phyloP scores from a whole-genome alignment of 2,113 vertebrate genomes.

The Catharus fuscescens region DNA sequence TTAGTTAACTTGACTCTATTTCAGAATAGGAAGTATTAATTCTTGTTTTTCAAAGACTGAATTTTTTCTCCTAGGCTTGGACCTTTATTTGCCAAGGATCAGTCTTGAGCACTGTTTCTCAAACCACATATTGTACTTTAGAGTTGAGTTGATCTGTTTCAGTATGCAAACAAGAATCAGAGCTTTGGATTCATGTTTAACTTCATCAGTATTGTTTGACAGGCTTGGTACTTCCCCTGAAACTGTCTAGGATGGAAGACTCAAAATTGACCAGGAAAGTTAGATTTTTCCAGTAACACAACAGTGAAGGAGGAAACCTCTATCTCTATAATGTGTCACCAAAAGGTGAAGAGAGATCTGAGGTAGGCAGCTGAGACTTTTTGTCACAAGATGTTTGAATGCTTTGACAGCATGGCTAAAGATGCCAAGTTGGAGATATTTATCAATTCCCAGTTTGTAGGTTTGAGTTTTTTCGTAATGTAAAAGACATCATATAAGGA shows the following conservation, averaged over 20 bases:
- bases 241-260: not conserved
- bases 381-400: not conserved
- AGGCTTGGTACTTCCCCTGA: not conserved
- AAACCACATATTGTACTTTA: not conserved
- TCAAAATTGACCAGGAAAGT: not conserved
- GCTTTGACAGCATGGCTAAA: not conserved
- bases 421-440: not conserved
- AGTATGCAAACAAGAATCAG: conserved; percentile 36
- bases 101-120: conserved; percentile 48
- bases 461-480: not conserved
- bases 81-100: conserved; percentile 23
- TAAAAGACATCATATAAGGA: not conserved
- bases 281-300: not conserved
- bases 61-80: conserved; percentile 15
- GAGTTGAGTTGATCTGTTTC: not conserved
- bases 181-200: not conserved
- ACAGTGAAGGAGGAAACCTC: not conserved
- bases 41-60: not conserved
- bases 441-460: not conserved
- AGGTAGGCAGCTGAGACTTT: not conserved
- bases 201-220: not conserved
- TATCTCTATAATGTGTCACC: not conserved
- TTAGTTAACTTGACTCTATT: not conserved
- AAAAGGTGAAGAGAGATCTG: not conserved
- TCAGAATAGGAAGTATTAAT: conserved; percentile 26